These are phyloP conservation scores for Pachyuromys duprasi DNA, from an alignment of 2,797 vertebrate genomes.

Conservation along the genomic window DNA sequence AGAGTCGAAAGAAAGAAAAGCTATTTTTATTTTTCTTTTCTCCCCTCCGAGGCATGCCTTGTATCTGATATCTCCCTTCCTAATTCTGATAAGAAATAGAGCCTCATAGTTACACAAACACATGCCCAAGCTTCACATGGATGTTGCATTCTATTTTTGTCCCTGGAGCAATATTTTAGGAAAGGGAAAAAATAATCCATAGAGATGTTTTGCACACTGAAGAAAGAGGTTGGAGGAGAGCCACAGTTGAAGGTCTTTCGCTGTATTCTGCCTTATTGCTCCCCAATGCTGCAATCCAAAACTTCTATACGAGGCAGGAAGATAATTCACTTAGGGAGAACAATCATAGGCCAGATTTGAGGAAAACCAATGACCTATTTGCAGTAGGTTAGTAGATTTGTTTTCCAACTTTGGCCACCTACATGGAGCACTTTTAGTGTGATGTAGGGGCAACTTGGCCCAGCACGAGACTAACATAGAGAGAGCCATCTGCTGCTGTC, in stretches of 20 bases:
- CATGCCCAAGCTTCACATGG: neutral
- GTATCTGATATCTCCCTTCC: neutral
- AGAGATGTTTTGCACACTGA: constrained; percentile 27
- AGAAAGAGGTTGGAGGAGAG: neutral
- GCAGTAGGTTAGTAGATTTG: neutral
- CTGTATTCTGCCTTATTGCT: neutral
- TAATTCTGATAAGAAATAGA: neutral
- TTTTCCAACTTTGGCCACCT: neutral
- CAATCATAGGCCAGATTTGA: constrained; percentile 37
- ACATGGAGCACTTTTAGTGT: neutral
- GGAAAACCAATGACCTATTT: constrained; percentile 68
- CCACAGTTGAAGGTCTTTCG: neutral
- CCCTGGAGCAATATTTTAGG: neutral
- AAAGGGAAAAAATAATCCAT: constrained; percentile 9
- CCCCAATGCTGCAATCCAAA: neutral
- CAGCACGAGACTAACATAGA: neutral
- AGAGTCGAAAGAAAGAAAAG: neutral
- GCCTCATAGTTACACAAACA: neutral
- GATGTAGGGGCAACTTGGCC: constrained; percentile 24
- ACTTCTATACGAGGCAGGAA: neutral
- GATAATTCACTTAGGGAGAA: constrained; percentile 24
- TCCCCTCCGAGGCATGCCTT: neutral
- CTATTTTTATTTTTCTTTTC: neutral
- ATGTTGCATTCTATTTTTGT: constrained; percentile 26
- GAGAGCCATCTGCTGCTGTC: neutral